Conservation (phyloP, 2,888 invertebrate species). For the Plemyria rubiginata region DNA sequence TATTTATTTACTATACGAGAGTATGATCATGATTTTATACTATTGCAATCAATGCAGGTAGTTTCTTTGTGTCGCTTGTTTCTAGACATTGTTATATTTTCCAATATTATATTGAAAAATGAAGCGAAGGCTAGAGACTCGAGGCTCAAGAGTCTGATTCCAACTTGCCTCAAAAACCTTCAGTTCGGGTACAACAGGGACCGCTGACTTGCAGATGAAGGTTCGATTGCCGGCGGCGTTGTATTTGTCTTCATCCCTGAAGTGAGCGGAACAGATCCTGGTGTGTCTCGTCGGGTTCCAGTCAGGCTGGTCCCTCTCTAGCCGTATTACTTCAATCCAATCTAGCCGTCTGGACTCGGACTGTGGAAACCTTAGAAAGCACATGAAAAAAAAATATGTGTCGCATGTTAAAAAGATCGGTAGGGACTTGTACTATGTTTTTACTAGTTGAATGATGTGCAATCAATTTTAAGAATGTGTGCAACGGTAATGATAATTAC, state of each 20-base stretch:
- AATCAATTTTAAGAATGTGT: not conserved
- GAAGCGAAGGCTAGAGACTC: not conserved
- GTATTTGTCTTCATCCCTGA: constrained; percentile 39
- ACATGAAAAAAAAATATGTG: constrained; percentile 5
- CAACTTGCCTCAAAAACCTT: constrained; percentile 20
- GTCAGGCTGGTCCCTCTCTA: constrained; percentile 31
- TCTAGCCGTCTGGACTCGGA: constrained; percentile 21
- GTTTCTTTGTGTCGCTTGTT: no score
- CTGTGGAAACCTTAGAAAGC: constrained; percentile 35
- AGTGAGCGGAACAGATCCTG: constrained; percentile 41
- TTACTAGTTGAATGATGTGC: no score
- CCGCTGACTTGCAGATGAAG: constrained; percentile 32
- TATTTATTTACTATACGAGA: not conserved
- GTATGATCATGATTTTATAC: not conserved
- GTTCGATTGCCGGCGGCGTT: constrained; percentile 28
- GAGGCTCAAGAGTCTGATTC: not conserved
- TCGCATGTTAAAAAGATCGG: not conserved
- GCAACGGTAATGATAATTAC: not conserved
- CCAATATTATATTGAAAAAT: not conserved
- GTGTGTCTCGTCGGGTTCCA: constrained; percentile 38
- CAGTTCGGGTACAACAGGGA: constrained; percentile 30
- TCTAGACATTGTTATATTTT: no score
- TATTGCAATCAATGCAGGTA: not conserved
- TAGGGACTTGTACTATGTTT: no score
- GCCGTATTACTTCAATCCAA: constrained; percentile 36